Percentiles rank a stretch among this genome's conserved stretches.
phyloP scores from a whole-genome alignment of 2,113 vertebrate species.

The Bostrychus sinensis region DNA sequence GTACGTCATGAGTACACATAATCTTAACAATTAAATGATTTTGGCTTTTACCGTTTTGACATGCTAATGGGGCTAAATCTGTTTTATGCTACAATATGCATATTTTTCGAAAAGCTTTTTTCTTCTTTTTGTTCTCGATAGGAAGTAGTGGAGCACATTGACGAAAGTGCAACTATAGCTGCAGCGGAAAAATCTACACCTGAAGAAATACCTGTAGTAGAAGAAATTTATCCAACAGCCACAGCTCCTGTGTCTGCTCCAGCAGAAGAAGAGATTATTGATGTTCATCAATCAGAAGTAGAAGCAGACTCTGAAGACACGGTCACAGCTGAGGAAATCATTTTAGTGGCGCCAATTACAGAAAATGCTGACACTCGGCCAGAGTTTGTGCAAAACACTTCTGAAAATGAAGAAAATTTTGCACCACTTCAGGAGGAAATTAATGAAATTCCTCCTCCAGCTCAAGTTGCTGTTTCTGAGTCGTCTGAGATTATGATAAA shows the following conservation, averaged over 20 bases:
- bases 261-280: slow-evolving; percentile 6
- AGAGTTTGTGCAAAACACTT: slow-evolving; percentile 19
- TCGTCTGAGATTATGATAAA: slow-evolving; percentile 2
- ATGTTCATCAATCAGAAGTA: slow-evolving; percentile 3
- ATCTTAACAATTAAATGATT: too few species aligned
- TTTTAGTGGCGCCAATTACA: neutral
- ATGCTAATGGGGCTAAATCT: too few species aligned
- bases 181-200: neutral
- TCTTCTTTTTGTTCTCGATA: neutral
- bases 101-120: too few species aligned
- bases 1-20: too few species aligned
- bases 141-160: neutral
- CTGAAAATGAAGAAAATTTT: slow-evolving; percentile 4
- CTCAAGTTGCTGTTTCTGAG: neutral
- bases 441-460: slow-evolving; percentile 8
- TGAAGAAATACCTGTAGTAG: neutral
- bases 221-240: neutral
- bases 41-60: too few species aligned
- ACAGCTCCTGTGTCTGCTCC: slow-evolving; percentile 1
- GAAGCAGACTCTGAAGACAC: slow-evolving; percentile 6
- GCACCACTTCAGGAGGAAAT: slow-evolving; percentile 7
- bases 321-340: slow-evolving; percentile 22
- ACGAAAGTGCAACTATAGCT: neutral
- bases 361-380: neutral
- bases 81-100: too few species aligned